A percentile compares a stretch with the other conserved stretches of the same genome.
Evolutionary conservation across 1,140 invertebrate species (phyloP).

Genomic region (Potamilus streckersoni): DNA sequence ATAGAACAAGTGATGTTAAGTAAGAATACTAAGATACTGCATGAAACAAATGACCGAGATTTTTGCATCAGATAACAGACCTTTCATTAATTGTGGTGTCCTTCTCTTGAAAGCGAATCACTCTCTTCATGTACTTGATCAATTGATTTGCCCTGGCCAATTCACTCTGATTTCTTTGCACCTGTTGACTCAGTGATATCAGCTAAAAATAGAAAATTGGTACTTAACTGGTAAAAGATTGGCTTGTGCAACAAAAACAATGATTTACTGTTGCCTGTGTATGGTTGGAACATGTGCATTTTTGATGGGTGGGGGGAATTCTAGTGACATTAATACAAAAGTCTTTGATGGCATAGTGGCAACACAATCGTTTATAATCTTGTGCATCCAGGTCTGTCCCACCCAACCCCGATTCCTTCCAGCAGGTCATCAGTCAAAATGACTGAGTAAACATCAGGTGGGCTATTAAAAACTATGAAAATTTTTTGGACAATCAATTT

Average conservation of each 20-base stretch:
- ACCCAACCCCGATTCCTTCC: not conserved
- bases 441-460: too few species aligned
- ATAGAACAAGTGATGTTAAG: not conserved
- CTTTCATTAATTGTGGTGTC: conserved; percentile 50
- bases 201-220: conserved; percentile 33
- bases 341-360: not conserved
- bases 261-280: not conserved
- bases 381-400: conserved; percentile 11
- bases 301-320: not conserved
- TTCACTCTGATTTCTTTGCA: conserved; percentile 44
- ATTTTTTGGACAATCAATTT: too few species aligned
- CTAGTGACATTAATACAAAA: not conserved
- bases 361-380: conserved; percentile 3
- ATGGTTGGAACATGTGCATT: not conserved
- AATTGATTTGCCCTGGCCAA: conserved; percentile 46
- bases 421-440: too few species aligned
- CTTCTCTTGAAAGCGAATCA: conserved; percentile 52
- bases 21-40: too few species aligned
- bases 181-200: conserved; percentile 38
- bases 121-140: conserved; percentile 48
- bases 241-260: too few species aligned
- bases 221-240: not conserved
- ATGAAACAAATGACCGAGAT: too few species aligned
- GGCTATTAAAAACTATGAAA: too few species aligned
- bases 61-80: conserved; percentile 21